Base-by-base conservation (phyloP, 1,140 invertebrate genomes). In the Drosophila kurseongensis region DNA sequence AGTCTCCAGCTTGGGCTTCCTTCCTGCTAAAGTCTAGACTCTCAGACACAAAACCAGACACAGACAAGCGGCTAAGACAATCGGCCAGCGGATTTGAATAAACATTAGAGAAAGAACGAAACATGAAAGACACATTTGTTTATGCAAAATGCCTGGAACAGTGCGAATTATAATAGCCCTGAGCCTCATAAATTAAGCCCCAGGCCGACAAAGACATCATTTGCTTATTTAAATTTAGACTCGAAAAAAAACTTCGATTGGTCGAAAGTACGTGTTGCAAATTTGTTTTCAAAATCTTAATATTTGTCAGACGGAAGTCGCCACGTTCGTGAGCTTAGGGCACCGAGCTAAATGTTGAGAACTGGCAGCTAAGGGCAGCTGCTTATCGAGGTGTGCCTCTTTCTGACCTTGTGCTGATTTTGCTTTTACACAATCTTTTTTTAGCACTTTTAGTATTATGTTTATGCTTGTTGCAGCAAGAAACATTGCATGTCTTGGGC, bases 1-100 rank as follows among this genome's bases (percentile, higher is more conserved):
- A 75, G 59, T 66, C 65, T 68, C 65, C 65, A 67, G 48, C 71
- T 65, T 75, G 72, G 72, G 71, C 71, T 75, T 75, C 71, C 72
- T 75, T 75, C 72, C 72, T 42, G 47, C 41, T 69, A 40, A 45
- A 50, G 72, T 75, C 72, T 75, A 75, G 71, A 75, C 72, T 40
- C 18, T 16, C 58, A 60, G 57, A 41, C 40, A 29, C 47, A 56
- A 54, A 58, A 44, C 36, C 68, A 72, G 66, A 71, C 50, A 65
- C 32, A 44, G 63, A 52, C 48, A 41, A 38, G 35, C 56, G 50
- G 56, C 51, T 42, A 56, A 75, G 71, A 75, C 72, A 75, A 75
- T 75, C 51, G 66, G 42, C 50, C 51, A 32, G 32, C 51, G 65
- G 32, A 75, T 56, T 75, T 75, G 51, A 75, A 75, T 75, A 75